Conservation (phyloP, 2,113 vertebrate genomes). For the Pollimyrus isidori region DNA sequence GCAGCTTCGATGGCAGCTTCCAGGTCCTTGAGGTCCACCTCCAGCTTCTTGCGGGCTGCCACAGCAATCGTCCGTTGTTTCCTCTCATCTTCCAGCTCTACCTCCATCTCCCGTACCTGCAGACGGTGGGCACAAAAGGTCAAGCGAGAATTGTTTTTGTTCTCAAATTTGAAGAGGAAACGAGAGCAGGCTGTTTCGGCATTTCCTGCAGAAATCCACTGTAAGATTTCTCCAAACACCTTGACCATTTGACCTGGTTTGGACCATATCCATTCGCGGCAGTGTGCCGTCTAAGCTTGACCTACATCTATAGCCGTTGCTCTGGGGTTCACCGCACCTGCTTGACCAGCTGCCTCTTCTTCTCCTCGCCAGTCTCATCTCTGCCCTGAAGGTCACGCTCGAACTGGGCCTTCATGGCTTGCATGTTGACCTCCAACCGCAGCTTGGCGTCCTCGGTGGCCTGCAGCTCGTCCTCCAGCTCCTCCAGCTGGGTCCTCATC, state of each 20-base stretch:
- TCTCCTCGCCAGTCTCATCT: conserved; percentile 92
- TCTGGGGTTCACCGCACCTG: conserved; percentile 58
- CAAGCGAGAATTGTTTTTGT: neutral
- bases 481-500: conserved; percentile 90
- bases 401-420: conserved; percentile 94
- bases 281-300: neutral
- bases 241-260: neutral
- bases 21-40: conserved; percentile 83
- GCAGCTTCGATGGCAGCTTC: conserved; percentile 76
- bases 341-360: conserved; percentile 85
- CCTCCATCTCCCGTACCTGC: conserved; percentile 90
- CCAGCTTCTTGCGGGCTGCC: conserved; percentile 83
- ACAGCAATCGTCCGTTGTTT: conserved; percentile 78
- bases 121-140: neutral
- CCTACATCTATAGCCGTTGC: neutral
- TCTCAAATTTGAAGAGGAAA: neutral
- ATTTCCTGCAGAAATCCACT: neutral
- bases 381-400: conserved; percentile 85
- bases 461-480: conserved; percentile 95
- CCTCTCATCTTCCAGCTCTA: conserved; percentile 82
- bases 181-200: neutral
- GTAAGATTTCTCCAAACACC: neutral
- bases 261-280: neutral
- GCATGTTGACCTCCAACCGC: conserved; percentile 94
- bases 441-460: conserved; percentile 93